phyloP scores from a whole-genome alignment of 2,888 invertebrate genomes.

The Polydrusus pterygomalis region DNA sequence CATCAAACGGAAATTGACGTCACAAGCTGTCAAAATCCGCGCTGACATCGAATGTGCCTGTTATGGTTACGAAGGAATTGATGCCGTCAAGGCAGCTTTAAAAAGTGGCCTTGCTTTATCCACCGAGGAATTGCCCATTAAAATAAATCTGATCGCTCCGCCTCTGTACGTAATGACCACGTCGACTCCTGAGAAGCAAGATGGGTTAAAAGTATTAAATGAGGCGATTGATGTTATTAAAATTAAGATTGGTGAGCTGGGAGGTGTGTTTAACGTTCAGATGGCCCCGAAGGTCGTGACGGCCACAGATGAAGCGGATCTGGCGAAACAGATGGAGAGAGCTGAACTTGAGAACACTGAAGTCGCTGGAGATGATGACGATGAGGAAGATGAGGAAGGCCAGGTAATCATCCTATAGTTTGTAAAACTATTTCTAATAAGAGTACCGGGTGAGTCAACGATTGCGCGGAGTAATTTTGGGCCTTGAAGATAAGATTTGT shows the following conservation, averaged over 20 bases:
- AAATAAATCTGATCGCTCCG: constrained; percentile 99
- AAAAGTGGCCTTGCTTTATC: constrained; percentile 92
- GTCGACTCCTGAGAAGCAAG: constrained; percentile 96
- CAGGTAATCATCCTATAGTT: constrained; percentile 58
- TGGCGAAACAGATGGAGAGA: constrained; percentile 93
- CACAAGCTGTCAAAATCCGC: constrained; percentile 96
- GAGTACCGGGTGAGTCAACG: too few relatives aligned
- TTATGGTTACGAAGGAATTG: constrained; percentile 98
- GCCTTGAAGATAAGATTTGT: too few relatives aligned
- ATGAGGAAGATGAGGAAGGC: constrained; percentile 80
- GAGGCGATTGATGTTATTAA: constrained; percentile 93
- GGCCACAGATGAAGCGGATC: constrained; percentile 97
- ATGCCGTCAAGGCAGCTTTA: constrained; percentile 96
- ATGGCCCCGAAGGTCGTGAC: constrained; percentile 99
- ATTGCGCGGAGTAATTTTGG: too few relatives aligned
- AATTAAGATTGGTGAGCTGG: constrained; percentile 85
- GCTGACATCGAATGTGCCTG: constrained; percentile 96
- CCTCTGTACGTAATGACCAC: constrained; percentile 99
- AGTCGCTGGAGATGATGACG: constrained; percentile 91
- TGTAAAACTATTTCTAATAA: too few relatives aligned
- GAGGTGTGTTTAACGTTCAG: constrained; percentile 95
- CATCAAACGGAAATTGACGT: constrained; percentile 96
- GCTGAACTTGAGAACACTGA: constrained; percentile 96
- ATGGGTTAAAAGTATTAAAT: constrained; percentile 92
- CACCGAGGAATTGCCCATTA: constrained; percentile 95